These are phyloP conservation scores for Nezara viridula DNA, from an alignment of 2,888 invertebrate genomes.

Conservation along the genomic window DNA sequence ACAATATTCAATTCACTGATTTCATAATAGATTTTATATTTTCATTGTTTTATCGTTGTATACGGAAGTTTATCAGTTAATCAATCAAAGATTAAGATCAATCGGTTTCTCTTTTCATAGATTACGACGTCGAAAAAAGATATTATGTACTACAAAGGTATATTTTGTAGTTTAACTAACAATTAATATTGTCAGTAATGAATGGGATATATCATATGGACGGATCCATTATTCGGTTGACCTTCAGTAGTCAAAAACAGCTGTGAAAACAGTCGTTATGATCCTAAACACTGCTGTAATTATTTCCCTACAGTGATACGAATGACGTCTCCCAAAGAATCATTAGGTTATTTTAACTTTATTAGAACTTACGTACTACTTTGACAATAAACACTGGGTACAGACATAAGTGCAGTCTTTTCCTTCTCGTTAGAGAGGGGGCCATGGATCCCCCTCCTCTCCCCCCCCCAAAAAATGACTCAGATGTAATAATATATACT, in stretches of 20 bases:
- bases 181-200: neutral
- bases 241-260: neutral
- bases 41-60: neutral
- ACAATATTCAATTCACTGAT: neutral
- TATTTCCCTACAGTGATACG: neutral
- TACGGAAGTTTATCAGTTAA: neutral
- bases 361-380: neutral
- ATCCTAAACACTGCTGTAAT: neutral
- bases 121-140: no score
- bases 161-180: neutral
- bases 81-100: neutral
- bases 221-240: neutral
- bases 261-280: neutral
- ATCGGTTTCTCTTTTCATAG: neutral
- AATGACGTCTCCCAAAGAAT: neutral
- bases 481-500: no score
- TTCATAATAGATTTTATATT: neutral
- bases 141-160: no score
- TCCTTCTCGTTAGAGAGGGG: no score
- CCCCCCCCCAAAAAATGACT: no score
- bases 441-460: no score
- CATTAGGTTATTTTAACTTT: neutral
- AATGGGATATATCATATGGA: neutral
- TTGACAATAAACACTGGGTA: neutral
- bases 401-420: no score